Evolutionary conservation across 2,113 vertebrate species (phyloP).

Genomic region (Pteruthius melanotis): DNA sequence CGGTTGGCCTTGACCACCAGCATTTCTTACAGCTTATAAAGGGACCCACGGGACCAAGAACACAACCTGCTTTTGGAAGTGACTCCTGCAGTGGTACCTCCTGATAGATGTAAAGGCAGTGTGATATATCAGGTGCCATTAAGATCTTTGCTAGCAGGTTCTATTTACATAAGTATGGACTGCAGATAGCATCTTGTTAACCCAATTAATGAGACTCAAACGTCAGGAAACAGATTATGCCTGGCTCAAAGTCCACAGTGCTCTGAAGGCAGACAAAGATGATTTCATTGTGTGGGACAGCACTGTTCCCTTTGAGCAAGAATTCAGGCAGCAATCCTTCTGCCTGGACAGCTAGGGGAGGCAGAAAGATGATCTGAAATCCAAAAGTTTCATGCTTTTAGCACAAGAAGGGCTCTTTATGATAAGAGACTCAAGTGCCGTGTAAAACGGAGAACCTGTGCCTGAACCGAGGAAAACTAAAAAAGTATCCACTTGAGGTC

Average conservation of each 20-base stretch:
- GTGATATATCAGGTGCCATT: constrained; percentile 23
- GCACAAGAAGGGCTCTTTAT: background rate
- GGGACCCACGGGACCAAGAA: constrained; percentile 27
- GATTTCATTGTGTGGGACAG: constrained; percentile 11
- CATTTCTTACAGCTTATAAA: constrained; percentile 60
- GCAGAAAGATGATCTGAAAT: background rate
- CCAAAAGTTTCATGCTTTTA: background rate
- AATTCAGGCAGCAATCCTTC: background rate
- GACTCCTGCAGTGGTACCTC: constrained; percentile 1
- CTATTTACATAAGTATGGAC: background rate
- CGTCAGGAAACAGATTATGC: background rate
- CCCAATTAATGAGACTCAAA: constrained; percentile 50
- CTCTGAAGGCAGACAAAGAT: background rate
- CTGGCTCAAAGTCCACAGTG: background rate
- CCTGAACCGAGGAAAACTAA: background rate
- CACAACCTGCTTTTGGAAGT: constrained; percentile 24
- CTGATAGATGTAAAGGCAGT: background rate
- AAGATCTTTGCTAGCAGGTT: constrained; percentile 16
- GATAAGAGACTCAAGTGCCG: background rate
- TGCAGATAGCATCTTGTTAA: constrained; percentile 24
- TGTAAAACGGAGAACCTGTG: background rate
- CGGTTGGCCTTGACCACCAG: constrained; percentile 63
- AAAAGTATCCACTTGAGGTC: background rate
- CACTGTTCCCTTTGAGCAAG: background rate
- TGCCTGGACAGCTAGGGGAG: background rate